Percentiles rank a stretch among this genome's conserved stretches.
phyloP scores from a whole-genome alignment of 2,113 vertebrate genomes.

The Heptranchias perlo region DNA sequence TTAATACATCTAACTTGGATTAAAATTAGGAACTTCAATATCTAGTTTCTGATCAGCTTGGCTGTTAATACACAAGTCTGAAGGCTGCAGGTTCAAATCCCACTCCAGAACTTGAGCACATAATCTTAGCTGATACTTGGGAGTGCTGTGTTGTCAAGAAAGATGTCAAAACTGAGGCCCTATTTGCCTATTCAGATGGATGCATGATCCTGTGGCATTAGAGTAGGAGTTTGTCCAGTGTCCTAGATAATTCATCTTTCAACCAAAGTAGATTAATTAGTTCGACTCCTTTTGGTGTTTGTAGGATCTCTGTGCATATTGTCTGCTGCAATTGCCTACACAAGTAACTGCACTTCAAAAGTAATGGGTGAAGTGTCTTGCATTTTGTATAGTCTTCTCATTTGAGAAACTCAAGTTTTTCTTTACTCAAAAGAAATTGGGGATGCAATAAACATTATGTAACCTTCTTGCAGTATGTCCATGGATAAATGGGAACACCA shows the following conservation, averaged over 20 bases:
- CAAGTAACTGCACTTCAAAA: not conserved
- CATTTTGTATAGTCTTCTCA: no score
- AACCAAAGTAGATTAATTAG: not conserved
- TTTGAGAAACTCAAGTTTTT: not conserved
- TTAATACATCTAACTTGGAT: not conserved
- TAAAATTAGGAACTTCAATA: not conserved
- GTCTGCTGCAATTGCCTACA: not conserved
- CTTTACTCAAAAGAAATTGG: not conserved
- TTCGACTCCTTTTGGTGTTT: not conserved
- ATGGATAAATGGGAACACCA: not conserved
- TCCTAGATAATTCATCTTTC: not conserved
- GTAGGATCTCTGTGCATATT: not conserved
- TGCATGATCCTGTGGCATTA: not conserved
- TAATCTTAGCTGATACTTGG: no score
- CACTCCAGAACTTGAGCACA: not conserved
- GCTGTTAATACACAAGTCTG: no score
- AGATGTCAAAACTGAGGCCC: no score
- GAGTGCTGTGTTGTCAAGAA: no score
- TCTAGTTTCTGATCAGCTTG: no score
- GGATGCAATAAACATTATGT: not conserved
- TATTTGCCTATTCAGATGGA: no score
- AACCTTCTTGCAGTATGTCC: conserved; percentile 3
- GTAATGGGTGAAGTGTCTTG: not conserved
- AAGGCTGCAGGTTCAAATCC: not conserved
- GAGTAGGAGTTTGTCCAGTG: not conserved